Evolutionary conservation across 2,888 invertebrate species (phyloP).

Genomic region (Ashinkailepas kermadecensis): DNA sequence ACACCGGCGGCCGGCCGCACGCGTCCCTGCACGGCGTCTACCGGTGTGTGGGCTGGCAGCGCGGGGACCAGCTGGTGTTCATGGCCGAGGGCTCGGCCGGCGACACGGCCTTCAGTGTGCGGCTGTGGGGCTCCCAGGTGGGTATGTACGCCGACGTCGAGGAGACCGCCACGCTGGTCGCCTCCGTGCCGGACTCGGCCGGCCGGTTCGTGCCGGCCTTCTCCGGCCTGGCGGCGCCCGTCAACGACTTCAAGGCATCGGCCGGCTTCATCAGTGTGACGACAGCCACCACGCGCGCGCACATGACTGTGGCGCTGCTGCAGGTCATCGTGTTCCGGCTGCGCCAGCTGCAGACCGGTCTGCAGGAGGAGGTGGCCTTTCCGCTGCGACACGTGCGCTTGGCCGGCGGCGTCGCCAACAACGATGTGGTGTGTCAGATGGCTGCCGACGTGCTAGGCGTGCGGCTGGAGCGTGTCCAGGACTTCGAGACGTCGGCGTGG

Average conservation of each 20-base stretch:
- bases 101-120: conserved; percentile 78
- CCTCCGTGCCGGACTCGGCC: too few relatives aligned
- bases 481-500: conserved; percentile 71
- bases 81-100: conserved; percentile 78
- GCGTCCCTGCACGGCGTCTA: conserved; percentile 62
- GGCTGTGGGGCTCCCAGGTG: conserved; percentile 63
- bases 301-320: conserved; percentile 70
- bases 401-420: conserved; percentile 90
- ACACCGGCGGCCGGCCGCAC: conserved; percentile 66
- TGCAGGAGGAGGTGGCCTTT: conserved; percentile 60
- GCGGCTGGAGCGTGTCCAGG: conserved; percentile 61
- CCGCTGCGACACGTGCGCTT: conserved; percentile 42
- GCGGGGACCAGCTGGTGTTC: conserved; percentile 55
- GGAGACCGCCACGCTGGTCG: too few relatives aligned
- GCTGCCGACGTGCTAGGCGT: conserved; percentile 72
- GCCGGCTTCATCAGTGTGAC: conserved; percentile 69
- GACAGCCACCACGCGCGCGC: conserved; percentile 64
- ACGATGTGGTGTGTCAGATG: conserved; percentile 81
- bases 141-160: conserved; percentile 54
- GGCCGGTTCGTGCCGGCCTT: too few relatives aligned
- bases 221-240: conserved; percentile 80
- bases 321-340: conserved; percentile 79
- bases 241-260: conserved; percentile 75
- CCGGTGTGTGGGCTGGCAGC: conserved; percentile 65
- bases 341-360: conserved; percentile 63